Percentiles rank a stretch among this genome's conserved stretches.
Conservation (phyloP, 2,888 invertebrate genomes). For the Ophioninae sp. region DNA sequence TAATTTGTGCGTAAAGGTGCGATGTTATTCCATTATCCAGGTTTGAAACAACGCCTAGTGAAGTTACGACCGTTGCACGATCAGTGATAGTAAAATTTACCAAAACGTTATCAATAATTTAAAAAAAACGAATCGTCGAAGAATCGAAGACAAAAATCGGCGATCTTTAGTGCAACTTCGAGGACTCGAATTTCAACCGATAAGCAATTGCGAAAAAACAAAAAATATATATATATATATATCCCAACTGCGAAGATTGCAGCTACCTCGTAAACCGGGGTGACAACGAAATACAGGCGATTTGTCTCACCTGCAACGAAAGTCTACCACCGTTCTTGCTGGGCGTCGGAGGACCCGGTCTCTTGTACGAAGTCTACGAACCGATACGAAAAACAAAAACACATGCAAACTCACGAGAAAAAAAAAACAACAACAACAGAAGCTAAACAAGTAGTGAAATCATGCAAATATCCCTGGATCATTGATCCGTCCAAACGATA, state of each 20-base stretch:
- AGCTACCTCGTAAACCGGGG: background rate
- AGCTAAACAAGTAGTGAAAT: background rate
- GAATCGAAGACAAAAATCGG: background rate
- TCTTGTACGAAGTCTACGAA: conserved; percentile 89
- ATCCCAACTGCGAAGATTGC: background rate
- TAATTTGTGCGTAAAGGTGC: no score
- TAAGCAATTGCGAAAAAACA: background rate
- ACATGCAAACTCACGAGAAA: conserved; percentile 42
- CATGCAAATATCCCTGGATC: conserved; percentile 26
- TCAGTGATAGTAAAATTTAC: no score
- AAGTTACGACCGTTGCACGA: no score
- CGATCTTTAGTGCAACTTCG: background rate
- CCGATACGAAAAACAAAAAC: conserved; percentile 56
- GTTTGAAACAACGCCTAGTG: no score
- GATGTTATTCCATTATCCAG: no score
- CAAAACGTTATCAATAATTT: no score
- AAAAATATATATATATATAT: background rate
- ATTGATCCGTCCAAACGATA: conserved; percentile 62
- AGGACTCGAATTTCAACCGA: background rate
- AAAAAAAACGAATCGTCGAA: background rate
- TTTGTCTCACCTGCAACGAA: conserved; percentile 85
- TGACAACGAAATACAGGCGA: conserved; percentile 11
- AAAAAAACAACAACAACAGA: conserved; percentile 33
- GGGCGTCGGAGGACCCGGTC: conserved; percentile 93
- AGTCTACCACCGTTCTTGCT: conserved; percentile 90